Percentiles rank a stretch among this genome's conserved stretches.
These are phyloP conservation scores for Barbus barbus DNA, from an alignment of 2,113 vertebrate species.

Conservation along the genomic window DNA sequence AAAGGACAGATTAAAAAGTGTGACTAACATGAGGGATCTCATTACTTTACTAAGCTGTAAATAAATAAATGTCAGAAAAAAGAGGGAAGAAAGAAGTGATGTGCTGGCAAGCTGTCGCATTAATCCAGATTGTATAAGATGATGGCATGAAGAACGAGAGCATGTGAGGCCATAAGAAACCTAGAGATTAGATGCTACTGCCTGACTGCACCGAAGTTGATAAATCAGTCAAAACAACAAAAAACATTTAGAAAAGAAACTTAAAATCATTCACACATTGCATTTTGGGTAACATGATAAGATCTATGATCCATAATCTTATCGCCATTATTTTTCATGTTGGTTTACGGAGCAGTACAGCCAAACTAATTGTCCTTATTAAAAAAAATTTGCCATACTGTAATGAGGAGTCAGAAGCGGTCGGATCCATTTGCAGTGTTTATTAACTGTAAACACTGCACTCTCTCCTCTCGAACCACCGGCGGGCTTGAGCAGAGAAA, in stretches of 20 bases:
- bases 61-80: constrained; percentile 9
- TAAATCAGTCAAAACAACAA: background rate
- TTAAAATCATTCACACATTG: background rate
- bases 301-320: background rate
- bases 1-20: constrained; percentile 5
- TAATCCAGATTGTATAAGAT: background rate
- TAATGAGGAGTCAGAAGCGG: too few species aligned
- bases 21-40: background rate
- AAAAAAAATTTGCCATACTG: too few species aligned
- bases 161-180: background rate
- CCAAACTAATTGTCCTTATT: too few species aligned
- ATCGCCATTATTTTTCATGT: too few species aligned
- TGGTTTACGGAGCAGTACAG: too few species aligned
- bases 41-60: constrained; percentile 11
- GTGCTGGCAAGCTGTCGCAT: background rate
- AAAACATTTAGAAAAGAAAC: background rate
- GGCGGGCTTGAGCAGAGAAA: too few species aligned
- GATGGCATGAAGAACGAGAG: background rate
- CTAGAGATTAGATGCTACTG: background rate
- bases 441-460: too few species aligned
- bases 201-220: background rate
- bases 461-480: too few species aligned
- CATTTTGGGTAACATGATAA: background rate
- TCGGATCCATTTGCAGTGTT: too few species aligned
- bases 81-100: background rate